Base-by-base conservation (phyloP, 2,797 vertebrate genomes). In the Hippoglossus hippoglossus region DNA sequence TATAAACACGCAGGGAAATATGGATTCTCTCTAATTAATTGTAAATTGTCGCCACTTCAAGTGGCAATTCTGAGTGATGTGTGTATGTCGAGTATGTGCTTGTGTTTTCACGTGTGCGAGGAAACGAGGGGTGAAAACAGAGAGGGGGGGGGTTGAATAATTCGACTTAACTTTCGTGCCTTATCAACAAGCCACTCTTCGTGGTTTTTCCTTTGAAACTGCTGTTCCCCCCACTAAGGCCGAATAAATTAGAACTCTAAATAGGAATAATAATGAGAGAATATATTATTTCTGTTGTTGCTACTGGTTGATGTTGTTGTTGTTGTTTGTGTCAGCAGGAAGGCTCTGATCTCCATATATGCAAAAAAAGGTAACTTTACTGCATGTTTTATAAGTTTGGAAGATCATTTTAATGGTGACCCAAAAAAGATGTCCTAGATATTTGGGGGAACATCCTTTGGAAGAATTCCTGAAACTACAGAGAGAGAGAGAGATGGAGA, bases 371-470 rank as follows among this genome's bases (percentile, higher is more conserved):
- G 91, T 92, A 92, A 92, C 91, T 90, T 91, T 77, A 83, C 82
- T 90, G 82, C 93, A 91, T 92, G 84, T 89, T 90, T 91, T 86
- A 92, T 89, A 90, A 92, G 90, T 92, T 92, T 89, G 80, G 79
- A 61, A 49, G 81, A 91, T 91, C 79, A 83, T 91, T 90, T 91
- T 90, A 90, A 88, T 87, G 89, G 84, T 94, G 93, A 94, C 94
- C 94, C 87, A 94, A 93, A 95, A 94, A 94, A 24, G 89, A 91
- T 94, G 94, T 91, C 93, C 94, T 92, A 94, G 91, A 94, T 94
- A 94, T 91, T 91, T 91, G 44, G 78, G 87, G 84, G 80, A 89
- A 81, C 86, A 90, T 90, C 89, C 87, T 87, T 90, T 89, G 91
- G 86, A 91, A 90, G 89, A 82, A 85, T 91, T 87, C 88, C 86